Conservation (phyloP, 2,797 vertebrate genomes). For the Hirundo rustica region DNA sequence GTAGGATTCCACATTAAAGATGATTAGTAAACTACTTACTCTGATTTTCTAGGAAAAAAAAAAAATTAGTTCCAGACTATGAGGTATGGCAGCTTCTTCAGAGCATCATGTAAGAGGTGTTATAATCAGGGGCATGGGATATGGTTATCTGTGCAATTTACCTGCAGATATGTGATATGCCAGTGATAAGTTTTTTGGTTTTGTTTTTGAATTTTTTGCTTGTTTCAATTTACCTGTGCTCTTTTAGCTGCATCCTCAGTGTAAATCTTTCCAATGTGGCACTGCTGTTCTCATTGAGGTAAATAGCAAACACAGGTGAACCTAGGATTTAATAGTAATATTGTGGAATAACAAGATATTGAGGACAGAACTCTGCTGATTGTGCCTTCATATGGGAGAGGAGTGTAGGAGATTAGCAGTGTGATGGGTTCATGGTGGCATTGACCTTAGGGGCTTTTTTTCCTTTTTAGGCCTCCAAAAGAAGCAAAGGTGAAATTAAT, state of each 20-base stretch:
- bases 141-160: neutral
- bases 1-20: neutral
- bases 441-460: neutral
- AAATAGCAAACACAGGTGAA: neutral
- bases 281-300: neutral
- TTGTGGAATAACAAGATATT: neutral
- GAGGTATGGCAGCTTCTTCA: neutral
- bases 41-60: neutral
- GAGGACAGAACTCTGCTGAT: neutral
- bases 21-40: neutral
- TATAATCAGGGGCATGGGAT: accelerated
- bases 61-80: neutral
- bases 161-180: neutral
- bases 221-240: neutral
- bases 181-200: neutral
- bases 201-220: neutral
- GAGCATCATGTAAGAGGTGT: neutral
- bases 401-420: neutral
- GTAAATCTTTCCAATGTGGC: neutral
- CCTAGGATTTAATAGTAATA: neutral
- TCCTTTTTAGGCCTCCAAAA: neutral
- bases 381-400: neutral
- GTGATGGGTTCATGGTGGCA: neutral
- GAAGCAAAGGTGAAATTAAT: neutral
- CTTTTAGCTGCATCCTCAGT: neutral